Evolutionary conservation across 2,797 vertebrate species (phyloP).

Genomic region (Epinephelus malabaricus): DNA sequence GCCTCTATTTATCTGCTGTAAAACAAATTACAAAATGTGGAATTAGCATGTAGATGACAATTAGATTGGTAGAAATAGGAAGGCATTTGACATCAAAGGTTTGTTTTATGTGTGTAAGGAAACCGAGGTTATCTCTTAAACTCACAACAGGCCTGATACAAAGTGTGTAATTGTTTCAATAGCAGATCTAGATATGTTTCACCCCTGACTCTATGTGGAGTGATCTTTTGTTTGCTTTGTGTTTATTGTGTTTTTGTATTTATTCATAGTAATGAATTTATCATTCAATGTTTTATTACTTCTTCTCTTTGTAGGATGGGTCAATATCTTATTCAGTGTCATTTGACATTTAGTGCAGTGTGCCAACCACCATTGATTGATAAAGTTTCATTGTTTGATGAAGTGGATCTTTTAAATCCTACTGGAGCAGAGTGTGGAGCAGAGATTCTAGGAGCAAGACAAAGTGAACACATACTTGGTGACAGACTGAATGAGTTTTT

Average conservation of each 20-base stretch:
- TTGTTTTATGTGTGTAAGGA: slow-evolving; percentile 7
- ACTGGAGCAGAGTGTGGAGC: neutral
- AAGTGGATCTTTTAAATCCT: slow-evolving; percentile 16
- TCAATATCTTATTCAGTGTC: slow-evolving; percentile 6
- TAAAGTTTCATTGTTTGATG: slow-evolving; percentile 26
- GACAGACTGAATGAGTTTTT: slow-evolving; percentile 9
- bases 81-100: slow-evolving; percentile 16
- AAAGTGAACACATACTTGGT: neutral
- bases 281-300: neutral
- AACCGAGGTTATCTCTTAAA: slow-evolving; percentile 20
- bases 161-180: neutral
- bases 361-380: slow-evolving; percentile 29
- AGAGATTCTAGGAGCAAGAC: slow-evolving; percentile 5
- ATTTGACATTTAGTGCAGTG: slow-evolving; percentile 8
- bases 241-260: neutral
- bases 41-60: slow-evolving; percentile 14
- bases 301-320: neutral
- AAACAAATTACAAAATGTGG: neutral
- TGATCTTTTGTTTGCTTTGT: slow-evolving; percentile 2
- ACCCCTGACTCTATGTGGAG: neutral
- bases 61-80: slow-evolving; percentile 6
- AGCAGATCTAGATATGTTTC: neutral
- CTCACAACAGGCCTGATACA: neutral
- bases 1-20: slow-evolving; percentile 1
- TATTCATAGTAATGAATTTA: slow-evolving; percentile 23